A percentile compares a stretch with the other conserved stretches of the same genome.
These are phyloP conservation scores for Rhadina sibilatrix DNA, from an alignment of 2,113 vertebrate species.

Conservation along the genomic window DNA sequence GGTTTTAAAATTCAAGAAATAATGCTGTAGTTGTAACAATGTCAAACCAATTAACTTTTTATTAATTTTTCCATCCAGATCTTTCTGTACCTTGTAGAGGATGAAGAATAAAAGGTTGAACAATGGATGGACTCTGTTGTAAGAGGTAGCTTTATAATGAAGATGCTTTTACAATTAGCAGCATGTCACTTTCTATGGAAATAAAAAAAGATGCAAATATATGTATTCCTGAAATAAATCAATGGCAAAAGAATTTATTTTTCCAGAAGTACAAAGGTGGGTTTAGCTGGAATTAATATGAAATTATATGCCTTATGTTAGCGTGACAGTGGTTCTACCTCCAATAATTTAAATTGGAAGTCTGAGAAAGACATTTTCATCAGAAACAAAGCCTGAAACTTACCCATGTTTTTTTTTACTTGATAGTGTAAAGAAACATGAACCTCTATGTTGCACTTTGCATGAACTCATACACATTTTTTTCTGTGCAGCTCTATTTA, in stretches of 20 bases:
- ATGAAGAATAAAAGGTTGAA: not conserved
- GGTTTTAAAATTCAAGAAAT: not conserved
- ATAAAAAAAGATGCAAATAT: not conserved
- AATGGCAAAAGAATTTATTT: not conserved
- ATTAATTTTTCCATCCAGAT: not conserved
- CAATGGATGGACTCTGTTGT: not conserved
- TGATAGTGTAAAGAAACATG: not conserved
- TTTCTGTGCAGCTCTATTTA: not conserved
- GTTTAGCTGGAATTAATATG: not conserved
- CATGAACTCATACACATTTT: not conserved
- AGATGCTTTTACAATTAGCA: not conserved
- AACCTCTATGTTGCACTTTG: not conserved
- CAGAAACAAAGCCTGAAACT: not conserved
- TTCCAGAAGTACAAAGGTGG: not conserved
- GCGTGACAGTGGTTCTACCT: not conserved
- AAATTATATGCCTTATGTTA: not conserved
- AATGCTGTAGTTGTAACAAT: not conserved
- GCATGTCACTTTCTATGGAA: not conserved
- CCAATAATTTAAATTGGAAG: not conserved
- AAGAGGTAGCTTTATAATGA: not conserved
- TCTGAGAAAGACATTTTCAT: not conserved
- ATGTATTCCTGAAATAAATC: not conserved
- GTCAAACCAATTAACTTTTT: not conserved
- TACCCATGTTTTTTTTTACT: not conserved
- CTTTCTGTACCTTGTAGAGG: not conserved